Evolutionary conservation across 92 coral and sea anemone genomes (phyloP), one percentile per base, ranked within the genome.

Genomic region (Porites evermanni): DNA sequence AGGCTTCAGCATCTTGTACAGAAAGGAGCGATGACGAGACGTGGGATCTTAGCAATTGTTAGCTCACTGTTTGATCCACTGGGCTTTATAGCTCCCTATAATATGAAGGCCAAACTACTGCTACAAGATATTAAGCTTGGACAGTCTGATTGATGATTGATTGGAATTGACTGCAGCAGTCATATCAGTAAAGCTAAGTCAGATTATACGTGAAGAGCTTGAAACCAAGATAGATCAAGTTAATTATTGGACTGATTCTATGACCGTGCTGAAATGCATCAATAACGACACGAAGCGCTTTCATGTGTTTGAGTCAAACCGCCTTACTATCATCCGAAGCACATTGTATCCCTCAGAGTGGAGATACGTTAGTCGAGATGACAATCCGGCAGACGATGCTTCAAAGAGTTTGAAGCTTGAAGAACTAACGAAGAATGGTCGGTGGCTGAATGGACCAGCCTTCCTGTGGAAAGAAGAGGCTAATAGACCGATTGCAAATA

Each of bases 91-190:
- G 87, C 87, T 16, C 87, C 91, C 16, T 87, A 16, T 61, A 74
- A 59, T 7, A 85, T 86, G 90, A 90, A 86, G 61, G 93, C 91
- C 5, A 91, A 87, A 54, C 23, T 87, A 26, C n/a, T 87, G 23
- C 72, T 90, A 58, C 91, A 86, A 68, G 73, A 29, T 17, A 53
- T 38, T 86, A 74, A 76, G 65, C 20, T 54, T 47, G 85, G 77
- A 72, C 26, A 24, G 47, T 72, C 4, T 60, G 10, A 53, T 75
- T 3, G 66, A 75, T 8, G 52, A 75, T n/a, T n/a, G 87, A 72
- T 81, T 86, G 32, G 32, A 2, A 29, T 29, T 29, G 32, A 29
- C 32, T 29, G 32, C 32, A 29, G 32, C 3, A 29, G 32, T 29
- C 32, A 29, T 86, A 53, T 86, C 90, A 10, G 67, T 61, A 10